These are phyloP conservation scores for Loriculus beryllinus DNA, from an alignment of 2,797 vertebrate genomes.

Conservation along the genomic window DNA sequence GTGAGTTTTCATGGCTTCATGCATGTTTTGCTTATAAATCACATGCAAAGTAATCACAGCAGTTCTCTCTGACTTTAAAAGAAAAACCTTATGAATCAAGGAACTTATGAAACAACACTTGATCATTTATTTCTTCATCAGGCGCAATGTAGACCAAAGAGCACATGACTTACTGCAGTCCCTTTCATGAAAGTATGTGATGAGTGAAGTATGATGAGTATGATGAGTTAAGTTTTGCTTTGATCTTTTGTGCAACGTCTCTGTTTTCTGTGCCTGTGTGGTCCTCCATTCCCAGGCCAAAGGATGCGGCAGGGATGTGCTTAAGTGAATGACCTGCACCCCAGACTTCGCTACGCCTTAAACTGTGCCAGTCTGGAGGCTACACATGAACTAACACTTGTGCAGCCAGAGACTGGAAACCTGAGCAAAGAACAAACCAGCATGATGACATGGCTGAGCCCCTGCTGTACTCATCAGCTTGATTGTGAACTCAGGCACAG, in stretches of 20 bases:
- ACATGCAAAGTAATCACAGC: background rate
- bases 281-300: background rate
- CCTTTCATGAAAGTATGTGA: background rate
- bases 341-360: background rate
- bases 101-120: background rate
- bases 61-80: background rate
- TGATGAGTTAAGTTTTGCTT: too few species aligned
- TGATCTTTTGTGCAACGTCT: background rate
- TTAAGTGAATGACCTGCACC: background rate
- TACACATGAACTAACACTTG: background rate
- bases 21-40: background rate
- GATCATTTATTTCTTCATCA: background rate
- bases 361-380: background rate
- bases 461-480: background rate
- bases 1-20: background rate
- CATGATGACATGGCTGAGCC: rapidly evolving
- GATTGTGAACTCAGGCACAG: background rate
- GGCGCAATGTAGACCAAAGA: background rate
- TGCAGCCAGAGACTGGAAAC: background rate
- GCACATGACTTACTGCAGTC: background rate
- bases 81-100: background rate
- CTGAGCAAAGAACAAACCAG: background rate
- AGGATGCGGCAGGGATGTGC: background rate
- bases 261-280: background rate
- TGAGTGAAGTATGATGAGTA: background rate